Base-by-base conservation (phyloP, 2,797 vertebrate species). In the Takifugu ocellatus region DNA sequence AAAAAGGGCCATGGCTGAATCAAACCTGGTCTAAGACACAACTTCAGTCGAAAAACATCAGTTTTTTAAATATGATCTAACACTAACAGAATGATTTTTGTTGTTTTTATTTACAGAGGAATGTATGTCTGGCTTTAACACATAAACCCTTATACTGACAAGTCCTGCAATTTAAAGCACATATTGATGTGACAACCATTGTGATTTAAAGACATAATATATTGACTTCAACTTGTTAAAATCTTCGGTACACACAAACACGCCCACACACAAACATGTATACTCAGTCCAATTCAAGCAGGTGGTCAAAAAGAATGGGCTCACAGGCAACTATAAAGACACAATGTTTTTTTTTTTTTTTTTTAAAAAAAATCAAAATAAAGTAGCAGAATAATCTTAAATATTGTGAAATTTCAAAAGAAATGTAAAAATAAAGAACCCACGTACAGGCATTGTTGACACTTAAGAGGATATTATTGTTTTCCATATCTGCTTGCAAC, bases 251-350 rank as follows among this genome's bases (percentile, higher is more conserved):
- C 81, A 83, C 47, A 49, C 47, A 51, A 82, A 84, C 82, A 84
- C 61, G 44, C 69, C 54, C 83, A 88, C 84, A 89, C 79, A 89
- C 86, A 90, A 78, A 91, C 82, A 85, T 81, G 86, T 88, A 90
- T 73, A 89, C 83, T 89, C 87, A 87, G 89, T 88, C 77, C 81
- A 88, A 85, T 84, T 87, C 75, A 83, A 89, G 92, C 88, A 88
- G 83, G 90, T 84, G 85, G 85, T 72, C 83, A 86, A 91, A 90
- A 90, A 89, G 89, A 93, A 92, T 91, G 89, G 90, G 90, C 87
- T 92, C 89, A 93, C 91, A 68, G 91, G 89, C 86, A 92, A 92
- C 90, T 92, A 87, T 88, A 91, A 92, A 92, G 90, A 87, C 89
- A 92, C 90, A 84, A 92, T 90, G 89, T 93, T 27, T 3, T 27